Percentiles rank a stretch among this genome's conserved stretches.
Evolutionary conservation across 1,140 invertebrate species (phyloP).

Genomic region (Drosophila cardini): DNA sequence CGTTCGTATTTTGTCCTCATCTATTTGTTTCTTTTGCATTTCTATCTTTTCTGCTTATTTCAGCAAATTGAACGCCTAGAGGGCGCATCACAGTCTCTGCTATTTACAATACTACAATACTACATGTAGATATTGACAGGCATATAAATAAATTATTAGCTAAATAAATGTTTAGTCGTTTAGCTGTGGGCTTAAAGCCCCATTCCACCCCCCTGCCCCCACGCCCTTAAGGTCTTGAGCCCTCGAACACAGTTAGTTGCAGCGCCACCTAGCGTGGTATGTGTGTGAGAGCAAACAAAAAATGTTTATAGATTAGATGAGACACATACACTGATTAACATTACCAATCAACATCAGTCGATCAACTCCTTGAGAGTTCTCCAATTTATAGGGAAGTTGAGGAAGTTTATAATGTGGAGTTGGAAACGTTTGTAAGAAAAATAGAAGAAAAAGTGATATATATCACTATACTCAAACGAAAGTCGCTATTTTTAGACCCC

Average conservation of each 20-base stretch:
- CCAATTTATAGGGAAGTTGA: not conserved
- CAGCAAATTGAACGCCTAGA: constrained; percentile 72
- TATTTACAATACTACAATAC: constrained; percentile 45
- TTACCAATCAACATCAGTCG: constrained; percentile 23
- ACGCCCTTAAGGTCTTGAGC: not conserved
- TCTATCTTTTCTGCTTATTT: constrained; percentile 67
- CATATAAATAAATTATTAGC: constrained; percentile 81
- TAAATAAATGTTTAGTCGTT: constrained; percentile 74
- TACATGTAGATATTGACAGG: constrained; percentile 69
- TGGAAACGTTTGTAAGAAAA: too few relatives aligned
- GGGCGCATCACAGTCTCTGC: constrained; percentile 28
- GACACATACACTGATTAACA: constrained; percentile 39
- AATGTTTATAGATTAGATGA: constrained; percentile 28
- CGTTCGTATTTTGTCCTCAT: not conserved
- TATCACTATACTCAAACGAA: too few relatives aligned
- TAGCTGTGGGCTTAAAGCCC: constrained; percentile 31
- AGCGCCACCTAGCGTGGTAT: constrained; percentile 42
- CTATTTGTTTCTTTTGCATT: constrained; percentile 12
- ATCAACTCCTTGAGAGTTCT: not conserved
- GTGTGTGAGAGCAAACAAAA: constrained; percentile 12
- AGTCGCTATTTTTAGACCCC: too few relatives aligned
- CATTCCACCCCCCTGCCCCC: not conserved
- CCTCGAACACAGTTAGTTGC: not conserved
- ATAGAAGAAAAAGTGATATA: too few relatives aligned
- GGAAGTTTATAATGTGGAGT: not conserved